Conservation (phyloP, 2,797 vertebrate species). For the Chelon labrosus region DNA sequence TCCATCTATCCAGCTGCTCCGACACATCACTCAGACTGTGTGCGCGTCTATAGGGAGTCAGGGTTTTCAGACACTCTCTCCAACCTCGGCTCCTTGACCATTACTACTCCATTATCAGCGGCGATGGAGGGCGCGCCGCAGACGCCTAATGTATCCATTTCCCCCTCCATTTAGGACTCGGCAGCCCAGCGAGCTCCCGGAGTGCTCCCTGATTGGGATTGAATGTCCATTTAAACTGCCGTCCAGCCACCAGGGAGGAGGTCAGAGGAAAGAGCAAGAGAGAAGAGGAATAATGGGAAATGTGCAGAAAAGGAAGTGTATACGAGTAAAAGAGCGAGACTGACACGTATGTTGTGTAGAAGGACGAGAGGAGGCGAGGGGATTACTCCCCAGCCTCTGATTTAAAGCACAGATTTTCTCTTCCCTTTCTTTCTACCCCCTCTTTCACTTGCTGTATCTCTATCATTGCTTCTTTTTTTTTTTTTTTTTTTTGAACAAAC, state of each 20-base stretch:
- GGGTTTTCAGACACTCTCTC: conserved; percentile 76
- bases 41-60: conserved; percentile 63
- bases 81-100: conserved; percentile 79
- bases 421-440: conserved; percentile 14
- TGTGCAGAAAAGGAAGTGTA: conserved; percentile 48
- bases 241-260: conserved; percentile 71
- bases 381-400: conserved; percentile 43
- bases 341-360: conserved; percentile 37
- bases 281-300: conserved; percentile 59
- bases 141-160: conserved; percentile 87
- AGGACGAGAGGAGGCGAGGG: conserved; percentile 30
- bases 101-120: conserved; percentile 85
- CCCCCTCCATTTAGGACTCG: conserved; percentile 83
- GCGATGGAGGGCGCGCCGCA: conserved; percentile 77
- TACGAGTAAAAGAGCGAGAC: conserved; percentile 34
- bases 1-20: conserved; percentile 40
- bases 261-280: conserved; percentile 13
- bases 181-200: conserved; percentile 77
- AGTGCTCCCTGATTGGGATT: conserved; percentile 86
- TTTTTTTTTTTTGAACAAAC: conserved; percentile 19
- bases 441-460: conserved; percentile 44
- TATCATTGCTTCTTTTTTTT: conserved; percentile 20
- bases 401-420: conserved; percentile 45
- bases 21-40: conserved; percentile 66
- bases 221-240: conserved; percentile 86